Evolutionary conservation across 2,888 invertebrate species (phyloP), one percentile per base, ranked within the genome.

Genomic region (Drosophila limbata): DNA sequence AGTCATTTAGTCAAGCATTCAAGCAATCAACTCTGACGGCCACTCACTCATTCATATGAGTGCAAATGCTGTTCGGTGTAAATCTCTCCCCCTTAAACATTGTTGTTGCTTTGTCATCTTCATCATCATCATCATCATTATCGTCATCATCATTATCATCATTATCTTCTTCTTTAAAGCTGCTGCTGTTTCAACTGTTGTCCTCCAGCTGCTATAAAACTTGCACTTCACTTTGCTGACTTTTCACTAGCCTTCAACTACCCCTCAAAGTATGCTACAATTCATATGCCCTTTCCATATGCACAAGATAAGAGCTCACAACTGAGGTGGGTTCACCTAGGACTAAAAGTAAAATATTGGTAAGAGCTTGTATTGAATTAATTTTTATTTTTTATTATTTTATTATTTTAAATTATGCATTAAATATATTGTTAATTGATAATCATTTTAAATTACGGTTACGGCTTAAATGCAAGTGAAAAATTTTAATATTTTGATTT

Each of bases 1-100:
- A 71, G 72, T 56, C 74, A 64, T 71, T 84, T 65, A 63, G 52
- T 77, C 63, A 40, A 39, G 45, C 55, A 61, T 52, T 67, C 66
- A 72, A 53, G 68, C 66, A 51, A 59, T 60, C 57, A 76, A 79
- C 56, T 70, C 47, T 33, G 39, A 48, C 39, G 67, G 47, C 60
- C 71, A 79, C 60, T 65, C 42, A 45, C 8, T 53, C 71, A 66
- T 25, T 65, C 47, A 35, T 35, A 37, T 45, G 70, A 51, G 31
- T 48, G 44, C 31, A 35, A 42, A 31, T 21, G 6, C 15, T 42
- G 37, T 33, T 15, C 25, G 15, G 42, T 9, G 42, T 11, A 15
- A 47, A 31, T 8, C 33, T 8, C 33, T 15, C 9, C 5, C 3
- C 8, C 15, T 21, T 4, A 17, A 17, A 42, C 3, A 19, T 44